phyloP scores from a whole-genome alignment of 2,888 invertebrate species.

The Pseudeuparius sepicola region DNA sequence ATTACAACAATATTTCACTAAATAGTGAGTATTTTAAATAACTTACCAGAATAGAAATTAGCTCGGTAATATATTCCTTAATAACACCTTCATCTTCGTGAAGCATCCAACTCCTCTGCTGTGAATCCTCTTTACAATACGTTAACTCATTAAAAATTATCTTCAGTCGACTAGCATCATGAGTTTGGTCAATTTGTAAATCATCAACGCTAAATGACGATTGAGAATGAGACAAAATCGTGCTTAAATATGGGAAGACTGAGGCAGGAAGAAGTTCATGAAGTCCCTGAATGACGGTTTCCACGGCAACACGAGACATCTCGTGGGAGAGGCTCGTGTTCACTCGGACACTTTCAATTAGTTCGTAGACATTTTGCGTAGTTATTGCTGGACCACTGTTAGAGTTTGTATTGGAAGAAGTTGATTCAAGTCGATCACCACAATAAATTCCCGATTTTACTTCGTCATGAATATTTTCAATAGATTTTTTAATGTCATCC shows the following conservation, averaged over 20 bases:
- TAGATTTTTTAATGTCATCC: conserved; percentile 31
- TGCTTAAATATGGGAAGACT: conserved; percentile 49
- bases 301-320: conserved; percentile 74
- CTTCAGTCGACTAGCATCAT: conserved; percentile 74
- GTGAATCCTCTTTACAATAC: conserved; percentile 87
- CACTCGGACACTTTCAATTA: conserved; percentile 69
- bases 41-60: conserved; percentile 71
- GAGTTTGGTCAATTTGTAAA: conserved; percentile 64
- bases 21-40: too few species aligned
- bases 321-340: conserved; percentile 81
- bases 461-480: conserved; percentile 34
- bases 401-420: conserved; percentile 19
- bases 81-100: conserved; percentile 90
- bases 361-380: conserved; percentile 56
- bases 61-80: conserved; percentile 70
- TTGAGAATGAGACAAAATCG: conserved; percentile 47
- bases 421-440: conserved; percentile 21
- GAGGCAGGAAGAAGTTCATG: conserved; percentile 49
- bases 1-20: too few species aligned
- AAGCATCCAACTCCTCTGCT: conserved; percentile 91
- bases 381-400: conserved; percentile 41
- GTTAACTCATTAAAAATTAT: conserved; percentile 76
- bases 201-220: conserved; percentile 51
- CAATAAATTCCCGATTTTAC: conserved; percentile 28
- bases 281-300: conserved; percentile 55